Percentiles rank a stretch among this genome's conserved stretches.
These are phyloP conservation scores for Chaitophorus viminalis DNA, from an alignment of 2,888 invertebrate species.

Conservation along the genomic window DNA sequence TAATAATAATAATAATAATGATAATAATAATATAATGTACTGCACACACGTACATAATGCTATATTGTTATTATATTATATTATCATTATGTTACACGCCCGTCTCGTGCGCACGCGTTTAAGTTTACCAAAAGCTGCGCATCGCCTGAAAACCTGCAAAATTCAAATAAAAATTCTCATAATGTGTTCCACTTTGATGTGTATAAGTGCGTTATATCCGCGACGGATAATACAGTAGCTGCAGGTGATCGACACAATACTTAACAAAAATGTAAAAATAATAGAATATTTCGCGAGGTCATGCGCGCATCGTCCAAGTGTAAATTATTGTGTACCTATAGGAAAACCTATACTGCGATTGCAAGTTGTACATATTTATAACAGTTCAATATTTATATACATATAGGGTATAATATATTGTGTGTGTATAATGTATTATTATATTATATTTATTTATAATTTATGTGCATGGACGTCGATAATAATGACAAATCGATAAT, in stretches of 20 bases:
- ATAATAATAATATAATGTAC: no score
- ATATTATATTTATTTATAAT: no score
- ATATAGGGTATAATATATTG: neutral
- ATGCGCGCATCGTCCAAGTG: slow-evolving; percentile 6
- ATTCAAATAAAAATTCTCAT: neutral
- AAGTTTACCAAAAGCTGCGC: neutral
- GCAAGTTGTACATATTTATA: neutral
- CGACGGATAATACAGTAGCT: no score
- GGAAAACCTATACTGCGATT: slow-evolving; percentile 44
- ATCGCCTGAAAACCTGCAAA: neutral
- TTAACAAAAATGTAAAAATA: slow-evolving; percentile 14
- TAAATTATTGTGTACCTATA: slow-evolving; percentile 13
- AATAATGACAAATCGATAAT: neutral
- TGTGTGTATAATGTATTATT: no score
- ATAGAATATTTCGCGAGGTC: slow-evolving; percentile 43
- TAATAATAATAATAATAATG: no score
- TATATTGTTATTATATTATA: neutral
- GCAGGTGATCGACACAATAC: slow-evolving; percentile 16
- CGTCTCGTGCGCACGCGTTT: neutral
- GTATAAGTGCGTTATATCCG: neutral
- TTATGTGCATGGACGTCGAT: neutral
- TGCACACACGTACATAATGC: no score
- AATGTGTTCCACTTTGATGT: neutral
- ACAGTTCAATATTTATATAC: no score
- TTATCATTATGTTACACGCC: no score